A percentile compares a stretch with the other conserved stretches of the same genome.
Evolutionary conservation across 2,797 vertebrate genomes (phyloP).

Genomic region (Zonotrichia albicollis): DNA sequence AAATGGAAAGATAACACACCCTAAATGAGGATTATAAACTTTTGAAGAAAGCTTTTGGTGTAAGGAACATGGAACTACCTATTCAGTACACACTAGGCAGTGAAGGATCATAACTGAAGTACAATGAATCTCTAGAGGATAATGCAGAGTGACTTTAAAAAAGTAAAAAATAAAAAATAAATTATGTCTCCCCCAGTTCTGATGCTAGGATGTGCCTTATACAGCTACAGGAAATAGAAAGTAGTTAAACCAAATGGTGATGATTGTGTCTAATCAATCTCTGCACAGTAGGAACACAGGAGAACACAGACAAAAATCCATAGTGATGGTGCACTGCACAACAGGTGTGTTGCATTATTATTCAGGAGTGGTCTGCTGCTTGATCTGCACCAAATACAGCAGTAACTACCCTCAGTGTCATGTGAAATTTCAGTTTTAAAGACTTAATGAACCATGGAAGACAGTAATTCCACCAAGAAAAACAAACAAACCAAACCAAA

Average conservation of each 20-base stretch:
- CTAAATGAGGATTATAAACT: background rate
- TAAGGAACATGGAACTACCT: background rate
- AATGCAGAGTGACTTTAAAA: background rate
- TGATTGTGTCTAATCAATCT: background rate
- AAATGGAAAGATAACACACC: background rate
- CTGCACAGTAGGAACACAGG: background rate
- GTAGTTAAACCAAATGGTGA: background rate
- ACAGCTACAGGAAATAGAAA: background rate
- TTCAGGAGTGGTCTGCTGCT: background rate
- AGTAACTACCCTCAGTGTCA: background rate
- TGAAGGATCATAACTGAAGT: background rate
- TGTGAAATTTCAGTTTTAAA: background rate
- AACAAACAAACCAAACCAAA: background rate
- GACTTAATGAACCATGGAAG: background rate
- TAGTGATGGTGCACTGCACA: background rate
- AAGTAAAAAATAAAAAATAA: background rate
- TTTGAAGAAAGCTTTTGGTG: background rate
- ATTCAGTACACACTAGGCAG: background rate
- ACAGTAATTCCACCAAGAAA: background rate
- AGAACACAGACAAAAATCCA: background rate
- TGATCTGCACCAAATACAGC: background rate
- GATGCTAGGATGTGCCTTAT: background rate
- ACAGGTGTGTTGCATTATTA: background rate
- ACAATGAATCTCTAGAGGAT: background rate
- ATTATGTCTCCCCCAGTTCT: background rate